phyloP scores from a whole-genome alignment of 2,113 vertebrate genomes.

The Dissostichus mawsoni region DNA sequence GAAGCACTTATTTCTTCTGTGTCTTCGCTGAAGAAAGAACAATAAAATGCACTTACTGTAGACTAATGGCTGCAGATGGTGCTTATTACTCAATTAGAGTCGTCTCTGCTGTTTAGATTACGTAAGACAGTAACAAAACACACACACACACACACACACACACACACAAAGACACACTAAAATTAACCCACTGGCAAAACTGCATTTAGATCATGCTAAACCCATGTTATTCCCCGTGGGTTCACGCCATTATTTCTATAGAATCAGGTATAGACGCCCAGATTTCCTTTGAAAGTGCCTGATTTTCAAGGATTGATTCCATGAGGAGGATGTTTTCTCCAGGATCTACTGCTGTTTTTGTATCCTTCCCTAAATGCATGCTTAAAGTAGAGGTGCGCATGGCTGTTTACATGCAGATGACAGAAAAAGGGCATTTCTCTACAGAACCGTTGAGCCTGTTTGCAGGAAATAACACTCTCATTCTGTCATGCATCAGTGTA shows the following conservation, averaged over 20 bases:
- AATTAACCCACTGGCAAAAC: conserved; percentile 2
- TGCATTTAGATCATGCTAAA: background rate
- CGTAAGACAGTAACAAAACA: conserved; percentile 3
- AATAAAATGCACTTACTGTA: conserved; percentile 21
- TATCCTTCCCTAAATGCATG: background rate
- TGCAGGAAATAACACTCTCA: background rate
- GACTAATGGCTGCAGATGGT: conserved; percentile 56
- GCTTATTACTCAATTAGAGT: conserved; percentile 42
- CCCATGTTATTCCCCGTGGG: background rate
- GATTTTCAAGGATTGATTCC: background rate
- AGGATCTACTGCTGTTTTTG: background rate
- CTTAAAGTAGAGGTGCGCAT: background rate
- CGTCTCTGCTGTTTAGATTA: conserved; percentile 31
- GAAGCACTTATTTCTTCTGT: background rate
- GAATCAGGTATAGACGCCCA: background rate
- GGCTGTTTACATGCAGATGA: background rate
- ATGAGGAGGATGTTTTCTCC: background rate
- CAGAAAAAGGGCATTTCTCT: background rate
- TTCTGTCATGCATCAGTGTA: background rate
- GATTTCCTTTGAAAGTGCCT: background rate
- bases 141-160: too few species aligned
- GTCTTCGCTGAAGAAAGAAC: conserved; percentile 22
- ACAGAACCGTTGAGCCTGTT: background rate
- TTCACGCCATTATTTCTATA: background rate
- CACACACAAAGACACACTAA: background rate